Conservation (phyloP, 2,797 vertebrate genomes). For the Macroramphosus scolopax region DNA sequence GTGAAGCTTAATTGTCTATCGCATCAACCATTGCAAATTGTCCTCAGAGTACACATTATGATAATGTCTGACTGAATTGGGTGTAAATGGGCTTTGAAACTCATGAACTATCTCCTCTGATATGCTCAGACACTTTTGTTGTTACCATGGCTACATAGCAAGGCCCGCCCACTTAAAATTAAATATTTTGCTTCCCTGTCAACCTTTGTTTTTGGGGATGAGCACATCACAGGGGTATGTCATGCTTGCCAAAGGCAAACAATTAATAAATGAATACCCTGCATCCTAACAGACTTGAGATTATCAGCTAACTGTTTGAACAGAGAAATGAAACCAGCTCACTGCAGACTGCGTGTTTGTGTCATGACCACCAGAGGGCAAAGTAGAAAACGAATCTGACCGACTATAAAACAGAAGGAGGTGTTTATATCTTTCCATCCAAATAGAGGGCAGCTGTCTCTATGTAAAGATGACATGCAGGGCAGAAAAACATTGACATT, state of each 20-base stretch:
- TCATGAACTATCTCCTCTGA: conserved; percentile 56
- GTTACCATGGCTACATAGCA: conserved; percentile 72
- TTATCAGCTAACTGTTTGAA: conserved; percentile 2
- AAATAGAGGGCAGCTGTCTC: neutral
- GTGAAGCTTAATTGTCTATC: conserved; percentile 26
- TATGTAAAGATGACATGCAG: neutral
- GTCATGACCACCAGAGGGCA: conserved; percentile 71
- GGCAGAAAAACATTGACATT: neutral
- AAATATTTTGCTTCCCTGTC: conserved; percentile 49
- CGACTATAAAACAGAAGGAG: conserved; percentile 4
- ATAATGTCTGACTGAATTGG: conserved; percentile 47
- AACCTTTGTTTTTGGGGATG: conserved; percentile 3
- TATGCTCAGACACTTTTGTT: conserved; percentile 57
- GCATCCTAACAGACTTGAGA: neutral
- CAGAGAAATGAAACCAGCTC: conserved; percentile 2
- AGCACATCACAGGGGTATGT: conserved; percentile 8
- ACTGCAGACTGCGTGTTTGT: conserved; percentile 11
- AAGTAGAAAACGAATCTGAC: conserved; percentile 30
- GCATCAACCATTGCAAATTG: conserved; percentile 34
- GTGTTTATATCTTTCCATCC: conserved; percentile 1
- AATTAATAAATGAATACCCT: conserved; percentile 9
- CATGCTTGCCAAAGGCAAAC: neutral
- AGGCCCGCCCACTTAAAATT: conserved; percentile 58
- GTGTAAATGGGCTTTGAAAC: conserved; percentile 62
- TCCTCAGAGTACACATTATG: conserved; percentile 39